Conservation (phyloP, 1,140 invertebrate genomes). For the Cydia fagiglandana region DNA sequence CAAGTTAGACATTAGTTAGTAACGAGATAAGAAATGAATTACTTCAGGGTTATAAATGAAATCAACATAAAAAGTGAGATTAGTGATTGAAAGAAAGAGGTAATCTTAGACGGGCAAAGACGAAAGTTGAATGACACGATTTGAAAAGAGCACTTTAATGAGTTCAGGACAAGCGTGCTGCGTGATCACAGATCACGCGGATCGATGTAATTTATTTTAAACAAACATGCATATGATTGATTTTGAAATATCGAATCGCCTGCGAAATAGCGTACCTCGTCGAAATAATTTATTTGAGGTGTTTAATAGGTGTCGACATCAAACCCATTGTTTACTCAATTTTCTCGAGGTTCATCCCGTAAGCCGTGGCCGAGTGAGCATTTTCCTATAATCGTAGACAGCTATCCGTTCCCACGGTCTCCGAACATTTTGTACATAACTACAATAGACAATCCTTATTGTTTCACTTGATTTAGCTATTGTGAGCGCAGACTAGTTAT, state of each 20-base stretch:
- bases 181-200: constrained; percentile 48
- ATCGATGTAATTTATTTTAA: constrained; percentile 56
- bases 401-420: constrained; percentile 66
- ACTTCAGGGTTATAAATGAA: constrained; percentile 49
- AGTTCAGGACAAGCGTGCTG: constrained; percentile 56
- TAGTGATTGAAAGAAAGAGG: constrained; percentile 67
- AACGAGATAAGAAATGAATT: constrained; percentile 33
- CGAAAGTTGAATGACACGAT: constrained; percentile 74
- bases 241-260: constrained; percentile 16
- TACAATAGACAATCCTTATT: constrained; percentile 70
- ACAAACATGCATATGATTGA: constrained; percentile 33
- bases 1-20: not conserved
- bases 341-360: constrained; percentile 47
- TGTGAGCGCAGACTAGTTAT: constrained; percentile 68
- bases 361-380: constrained; percentile 44
- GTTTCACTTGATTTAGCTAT: constrained; percentile 74
- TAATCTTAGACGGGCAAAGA: constrained; percentile 66
- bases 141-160: constrained; percentile 57
- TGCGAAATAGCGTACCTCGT: not conserved
- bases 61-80: constrained; percentile 52
- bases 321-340: constrained; percentile 44
- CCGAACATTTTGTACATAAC: constrained; percentile 64
- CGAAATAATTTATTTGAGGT: constrained; percentile 18
- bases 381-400: constrained; percentile 52
- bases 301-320: constrained; percentile 40